Evolutionary conservation across 2,888 invertebrate species (phyloP).

Genomic region (Megaustenia siamemsis): DNA sequence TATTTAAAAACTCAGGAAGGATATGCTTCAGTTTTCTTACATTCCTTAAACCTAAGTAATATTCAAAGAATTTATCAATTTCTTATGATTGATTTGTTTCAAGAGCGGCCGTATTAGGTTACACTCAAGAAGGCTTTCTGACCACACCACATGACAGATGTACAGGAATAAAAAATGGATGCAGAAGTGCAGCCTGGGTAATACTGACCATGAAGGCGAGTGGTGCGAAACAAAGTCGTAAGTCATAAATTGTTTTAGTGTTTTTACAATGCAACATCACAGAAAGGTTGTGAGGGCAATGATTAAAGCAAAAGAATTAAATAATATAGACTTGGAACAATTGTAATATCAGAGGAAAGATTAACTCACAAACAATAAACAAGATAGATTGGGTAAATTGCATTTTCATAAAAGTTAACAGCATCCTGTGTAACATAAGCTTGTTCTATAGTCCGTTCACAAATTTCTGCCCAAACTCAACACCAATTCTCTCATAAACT

Average conservation of each 20-base stretch:
- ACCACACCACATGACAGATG: slow-evolving; percentile 43
- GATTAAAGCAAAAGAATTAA: background rate
- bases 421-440: background rate
- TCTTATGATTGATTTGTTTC: no score
- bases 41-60: no score
- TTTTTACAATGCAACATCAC: background rate
- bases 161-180: slow-evolving; percentile 32
- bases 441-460: no score
- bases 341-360: background rate
- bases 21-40: no score
- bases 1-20: no score
- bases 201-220: slow-evolving; percentile 21
- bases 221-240: slow-evolving; percentile 24
- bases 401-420: background rate
- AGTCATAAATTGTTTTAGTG: background rate
- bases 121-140: slow-evolving; percentile 38
- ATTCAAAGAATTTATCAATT: no score
- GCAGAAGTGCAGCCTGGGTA: slow-evolving; percentile 33
- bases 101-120: slow-evolving; percentile 38
- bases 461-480: no score
- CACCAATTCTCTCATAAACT: no score
- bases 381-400: background rate
- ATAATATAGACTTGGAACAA: background rate
- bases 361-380: background rate
- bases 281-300: background rate